Base-by-base conservation (phyloP, 2,888 invertebrate species). In the Trypoxylon attenuatum region DNA sequence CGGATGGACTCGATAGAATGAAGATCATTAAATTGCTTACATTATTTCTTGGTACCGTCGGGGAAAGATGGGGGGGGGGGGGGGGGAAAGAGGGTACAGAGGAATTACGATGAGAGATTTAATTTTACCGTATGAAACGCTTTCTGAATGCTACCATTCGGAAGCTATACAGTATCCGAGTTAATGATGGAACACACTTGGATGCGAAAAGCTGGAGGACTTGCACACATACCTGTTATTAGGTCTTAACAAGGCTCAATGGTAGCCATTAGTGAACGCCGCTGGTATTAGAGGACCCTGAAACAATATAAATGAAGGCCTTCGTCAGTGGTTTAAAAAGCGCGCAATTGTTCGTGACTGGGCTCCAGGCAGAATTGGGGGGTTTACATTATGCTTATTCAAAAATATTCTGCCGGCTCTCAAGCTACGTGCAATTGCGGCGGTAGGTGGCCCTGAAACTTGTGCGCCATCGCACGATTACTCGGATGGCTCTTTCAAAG, bases 231-330 rank as follows among this genome's bases (percentile, higher is more conserved):
- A 87, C 87, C 84, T 85, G 84, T 82, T 85, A 80, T 84, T 85
- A 83, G 82, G 80, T 84, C 80, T 83, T 84, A 85, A 84, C 82
- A 83, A 86, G 84, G 87, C 87, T 94, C 94, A 95, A 93, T 97
- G 96, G 92, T 96, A 97, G 91, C 97, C 97, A 92, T 97, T 97
- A 92, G 97, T 97, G 91, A 97, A 97, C 90, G 96, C 96, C 91
- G 97, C 96, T 90, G 97, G 97, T 92, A 97, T 97, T 91, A 97
- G 91, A 88, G 96, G 95, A 88, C 96, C 96, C 96, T 97, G 93
- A 77, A 93, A 93, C 87, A 88, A 87, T 75, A 82, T 72, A 79
- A 58, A 74, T 59, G 59, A 64, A n/a, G 43, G 21, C 8, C 53
- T 56, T 69, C 43, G 54, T 60, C 23, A 33, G 43, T 33, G 33